Conservation (phyloP, 2,888 invertebrate species). For the Ptycholaimellus sp. region DNA sequence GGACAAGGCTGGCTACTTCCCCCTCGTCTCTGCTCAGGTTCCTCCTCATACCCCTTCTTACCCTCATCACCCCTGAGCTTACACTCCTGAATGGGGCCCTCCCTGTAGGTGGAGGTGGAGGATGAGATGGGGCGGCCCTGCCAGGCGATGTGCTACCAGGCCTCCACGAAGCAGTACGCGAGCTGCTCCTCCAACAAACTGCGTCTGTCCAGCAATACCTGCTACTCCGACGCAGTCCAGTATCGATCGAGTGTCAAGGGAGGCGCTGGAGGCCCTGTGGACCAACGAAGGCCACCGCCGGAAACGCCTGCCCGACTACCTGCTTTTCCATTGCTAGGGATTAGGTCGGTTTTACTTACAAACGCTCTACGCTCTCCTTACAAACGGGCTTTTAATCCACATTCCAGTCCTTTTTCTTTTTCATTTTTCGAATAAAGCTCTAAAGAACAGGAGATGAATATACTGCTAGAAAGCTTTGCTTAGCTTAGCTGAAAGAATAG, state of each 20-base stretch:
- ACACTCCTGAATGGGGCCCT: neutral
- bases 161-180: slow-evolving; percentile 1
- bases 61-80: too few relatives aligned
- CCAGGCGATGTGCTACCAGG: slow-evolving; percentile 3
- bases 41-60: too few relatives aligned
- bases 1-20: slow-evolving; percentile 3
- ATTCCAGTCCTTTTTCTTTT: too few relatives aligned
- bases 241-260: neutral
- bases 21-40: slow-evolving; percentile 3
- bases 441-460: too few relatives aligned
- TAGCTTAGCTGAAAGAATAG: too few relatives aligned
- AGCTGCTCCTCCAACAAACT: slow-evolving; percentile 1
- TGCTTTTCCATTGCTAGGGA: slow-evolving; percentile 5
- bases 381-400: too few relatives aligned
- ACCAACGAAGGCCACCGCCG: slow-evolving; percentile 1
- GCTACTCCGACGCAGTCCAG: slow-evolving; percentile 4
- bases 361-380: too few relatives aligned
- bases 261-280: slow-evolving; percentile 4
- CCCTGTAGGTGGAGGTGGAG: neutral
- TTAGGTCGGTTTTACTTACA: too few relatives aligned
- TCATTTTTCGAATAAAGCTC: too few relatives aligned
- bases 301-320: slow-evolving; percentile 3
- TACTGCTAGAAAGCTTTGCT: too few relatives aligned
- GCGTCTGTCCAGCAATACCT: slow-evolving; percentile 5
- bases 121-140: slow-evolving; percentile 2